A percentile compares a stretch with the other conserved stretches of the same genome.
These are phyloP conservation scores for Apis cerana DNA, from an alignment of 1,140 invertebrate genomes.

Conservation along the genomic window DNA sequence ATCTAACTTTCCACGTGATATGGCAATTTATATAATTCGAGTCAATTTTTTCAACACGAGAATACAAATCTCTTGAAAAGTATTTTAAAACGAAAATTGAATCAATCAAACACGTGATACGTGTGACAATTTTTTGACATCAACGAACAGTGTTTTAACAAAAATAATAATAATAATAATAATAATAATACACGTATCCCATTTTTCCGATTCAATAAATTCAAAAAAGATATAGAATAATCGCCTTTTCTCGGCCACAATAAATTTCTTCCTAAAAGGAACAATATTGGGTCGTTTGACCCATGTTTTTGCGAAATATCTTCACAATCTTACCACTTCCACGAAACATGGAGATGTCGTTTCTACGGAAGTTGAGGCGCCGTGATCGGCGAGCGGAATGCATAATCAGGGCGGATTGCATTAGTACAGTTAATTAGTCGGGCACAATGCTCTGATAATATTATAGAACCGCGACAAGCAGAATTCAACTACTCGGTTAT, in stretches of 20 bases:
- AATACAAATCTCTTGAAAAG: background rate
- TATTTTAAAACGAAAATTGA: too few relatives aligned
- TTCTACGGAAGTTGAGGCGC: constrained; percentile 23
- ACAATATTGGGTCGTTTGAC: too few relatives aligned
- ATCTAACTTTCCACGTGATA: background rate
- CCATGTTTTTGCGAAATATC: background rate
- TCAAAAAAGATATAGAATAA: too few relatives aligned
- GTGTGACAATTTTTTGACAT: too few relatives aligned
- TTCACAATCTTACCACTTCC: background rate
- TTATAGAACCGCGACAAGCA: constrained; percentile 67
- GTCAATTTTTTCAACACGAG: background rate
- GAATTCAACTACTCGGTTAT: constrained; percentile 73
- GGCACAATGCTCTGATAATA: constrained; percentile 76
- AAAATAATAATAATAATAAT: too few relatives aligned
- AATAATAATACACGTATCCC: too few relatives aligned
- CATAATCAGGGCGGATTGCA: constrained; percentile 72
- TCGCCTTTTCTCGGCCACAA: too few relatives aligned
- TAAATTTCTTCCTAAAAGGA: too few relatives aligned
- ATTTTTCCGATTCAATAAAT: too few relatives aligned
- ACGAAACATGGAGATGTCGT: constrained; percentile 11
- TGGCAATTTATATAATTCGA: background rate
- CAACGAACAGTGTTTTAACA: too few relatives aligned
- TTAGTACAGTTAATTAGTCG: constrained; percentile 74
- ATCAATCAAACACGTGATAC: too few relatives aligned
- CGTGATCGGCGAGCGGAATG: constrained; percentile 67